These are phyloP conservation scores for Luffia ferchaultella DNA, from an alignment of 2,888 invertebrate species.

Conservation along the genomic window DNA sequence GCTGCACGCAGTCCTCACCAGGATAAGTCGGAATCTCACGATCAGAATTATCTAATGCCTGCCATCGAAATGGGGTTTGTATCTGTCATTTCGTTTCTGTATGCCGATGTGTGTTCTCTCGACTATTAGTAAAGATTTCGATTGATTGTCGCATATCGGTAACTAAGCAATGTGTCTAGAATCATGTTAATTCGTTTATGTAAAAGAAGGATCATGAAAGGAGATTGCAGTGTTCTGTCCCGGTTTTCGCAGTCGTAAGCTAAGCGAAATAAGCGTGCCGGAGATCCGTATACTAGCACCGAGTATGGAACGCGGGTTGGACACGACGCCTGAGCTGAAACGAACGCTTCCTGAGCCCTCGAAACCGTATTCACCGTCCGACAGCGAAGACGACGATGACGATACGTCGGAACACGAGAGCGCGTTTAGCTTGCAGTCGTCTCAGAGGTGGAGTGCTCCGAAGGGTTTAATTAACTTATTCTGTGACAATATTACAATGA, in stretches of 20 bases:
- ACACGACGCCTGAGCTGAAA: conserved; percentile 48
- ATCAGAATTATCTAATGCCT: conserved; percentile 41
- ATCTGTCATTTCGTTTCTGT: conserved; percentile 15
- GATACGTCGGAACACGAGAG: conserved; percentile 60
- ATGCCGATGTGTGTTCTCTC: neutral
- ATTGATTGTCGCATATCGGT: neutral
- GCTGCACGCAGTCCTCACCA: conserved; percentile 45
- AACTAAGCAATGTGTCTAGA: too few species aligned
- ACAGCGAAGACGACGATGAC: conserved; percentile 24
- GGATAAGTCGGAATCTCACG: conserved; percentile 36
- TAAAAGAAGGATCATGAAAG: neutral
- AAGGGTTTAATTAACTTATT: neutral
- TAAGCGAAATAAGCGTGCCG: conserved; percentile 79
- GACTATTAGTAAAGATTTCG: neutral
- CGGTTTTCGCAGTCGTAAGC: conserved; percentile 69
- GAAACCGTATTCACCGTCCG: conserved; percentile 7
- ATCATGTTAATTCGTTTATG: too few species aligned
- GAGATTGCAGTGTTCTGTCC: conserved; percentile 4
- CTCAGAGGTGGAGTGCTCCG: conserved; percentile 32
- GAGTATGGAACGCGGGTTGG: conserved; percentile 82
- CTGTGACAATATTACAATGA: too few species aligned
- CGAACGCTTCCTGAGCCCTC: conserved; percentile 10
- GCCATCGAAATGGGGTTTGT: conserved; percentile 56
- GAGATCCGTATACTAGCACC: conserved; percentile 85
- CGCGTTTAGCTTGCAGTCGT: conserved; percentile 58